Conservation (phyloP, 2,113 vertebrate genomes). For the Falco punctatus region DNA sequence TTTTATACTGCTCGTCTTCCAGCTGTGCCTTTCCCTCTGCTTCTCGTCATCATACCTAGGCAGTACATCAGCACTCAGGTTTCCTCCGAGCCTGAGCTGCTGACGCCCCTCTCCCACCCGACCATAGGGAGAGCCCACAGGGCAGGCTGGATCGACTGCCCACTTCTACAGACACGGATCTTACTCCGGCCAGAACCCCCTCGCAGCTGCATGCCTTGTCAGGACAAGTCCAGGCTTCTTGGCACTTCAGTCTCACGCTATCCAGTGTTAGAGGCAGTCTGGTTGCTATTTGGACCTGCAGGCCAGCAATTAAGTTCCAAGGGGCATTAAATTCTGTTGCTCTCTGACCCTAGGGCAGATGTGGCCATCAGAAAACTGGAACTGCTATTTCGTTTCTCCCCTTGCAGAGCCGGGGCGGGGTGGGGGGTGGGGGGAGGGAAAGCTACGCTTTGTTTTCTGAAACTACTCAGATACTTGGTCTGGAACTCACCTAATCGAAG, state of each 20-base stretch:
- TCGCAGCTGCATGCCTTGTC: background rate
- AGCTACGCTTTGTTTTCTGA: background rate
- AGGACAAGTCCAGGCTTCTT: background rate
- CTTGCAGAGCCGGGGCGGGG: background rate
- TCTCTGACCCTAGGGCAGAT: background rate
- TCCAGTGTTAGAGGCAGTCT: background rate
- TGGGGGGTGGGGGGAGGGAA: no score
- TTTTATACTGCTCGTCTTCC: background rate
- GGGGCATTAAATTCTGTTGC: background rate
- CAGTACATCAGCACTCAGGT: fast-evolving
- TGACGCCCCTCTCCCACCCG: background rate
- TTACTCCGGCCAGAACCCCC: background rate
- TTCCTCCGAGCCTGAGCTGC: background rate
- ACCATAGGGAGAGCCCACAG: background rate
- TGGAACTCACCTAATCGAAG: background rate
- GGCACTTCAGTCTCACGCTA: background rate
- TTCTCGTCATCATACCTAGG: background rate
- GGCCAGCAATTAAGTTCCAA: background rate
- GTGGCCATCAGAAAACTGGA: background rate
- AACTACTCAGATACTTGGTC: background rate
- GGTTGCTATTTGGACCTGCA: background rate
- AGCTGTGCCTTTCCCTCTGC: background rate
- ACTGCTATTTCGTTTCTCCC: background rate
- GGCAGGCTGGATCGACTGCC: background rate
- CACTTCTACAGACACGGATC: background rate